These are phyloP conservation scores for Orbicella faveolata DNA, from an alignment of 64 coral and sea anemone species.

Conservation along the genomic window DNA sequence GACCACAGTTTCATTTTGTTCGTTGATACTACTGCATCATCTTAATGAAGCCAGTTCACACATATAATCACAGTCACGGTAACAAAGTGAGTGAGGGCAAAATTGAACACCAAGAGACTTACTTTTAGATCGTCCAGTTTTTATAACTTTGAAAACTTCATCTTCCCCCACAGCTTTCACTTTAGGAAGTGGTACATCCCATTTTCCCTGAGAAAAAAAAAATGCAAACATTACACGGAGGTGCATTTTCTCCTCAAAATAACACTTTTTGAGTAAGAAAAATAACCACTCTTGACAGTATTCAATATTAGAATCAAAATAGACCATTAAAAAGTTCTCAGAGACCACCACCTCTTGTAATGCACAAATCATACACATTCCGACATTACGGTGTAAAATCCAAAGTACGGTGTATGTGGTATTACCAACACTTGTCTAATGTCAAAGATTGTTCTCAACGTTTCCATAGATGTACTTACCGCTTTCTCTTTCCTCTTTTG, in stretches of 20 bases:
- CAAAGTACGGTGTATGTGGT: no score
- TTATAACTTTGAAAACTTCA: slow-evolving; percentile 98
- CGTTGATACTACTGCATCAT: not conserved
- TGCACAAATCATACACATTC: no score
- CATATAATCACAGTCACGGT: not conserved
- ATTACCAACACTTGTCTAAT: no score
- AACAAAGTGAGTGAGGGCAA: no score
- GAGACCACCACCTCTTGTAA: no score
- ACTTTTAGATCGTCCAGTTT: slow-evolving; percentile 96
- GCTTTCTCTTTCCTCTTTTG: slow-evolving; percentile 99
- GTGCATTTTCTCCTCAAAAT: no score
- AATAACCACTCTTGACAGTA: no score
- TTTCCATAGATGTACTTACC: slow-evolving; percentile 45
- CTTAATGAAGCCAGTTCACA: not conserved
- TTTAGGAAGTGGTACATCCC: slow-evolving; percentile 98
- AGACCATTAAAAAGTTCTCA: no score
- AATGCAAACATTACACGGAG: not conserved
- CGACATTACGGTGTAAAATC: no score
- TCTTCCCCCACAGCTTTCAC: slow-evolving; percentile 95
- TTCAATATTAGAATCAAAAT: no score
- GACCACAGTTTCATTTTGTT: no score
- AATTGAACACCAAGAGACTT: slow-evolving; percentile 3
- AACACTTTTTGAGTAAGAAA: no score
- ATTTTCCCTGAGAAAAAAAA: slow-evolving; percentile 78
- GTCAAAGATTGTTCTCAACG: not conserved